These are phyloP conservation scores for Rousettus madagascariensis DNA, from an alignment of 2,797 vertebrate species.

Conservation along the genomic window DNA sequence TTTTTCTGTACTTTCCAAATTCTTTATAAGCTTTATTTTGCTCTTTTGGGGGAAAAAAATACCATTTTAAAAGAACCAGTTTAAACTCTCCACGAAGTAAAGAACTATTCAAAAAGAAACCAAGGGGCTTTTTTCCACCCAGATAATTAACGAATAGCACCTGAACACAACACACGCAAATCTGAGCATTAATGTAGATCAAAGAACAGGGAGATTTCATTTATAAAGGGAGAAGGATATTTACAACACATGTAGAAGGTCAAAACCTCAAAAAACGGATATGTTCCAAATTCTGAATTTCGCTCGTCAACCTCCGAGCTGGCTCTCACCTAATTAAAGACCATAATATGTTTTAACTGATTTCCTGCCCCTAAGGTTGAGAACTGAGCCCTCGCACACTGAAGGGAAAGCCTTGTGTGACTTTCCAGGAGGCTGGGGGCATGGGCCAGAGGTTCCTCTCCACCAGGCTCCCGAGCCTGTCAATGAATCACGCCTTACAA, in stretches of 20 bases:
- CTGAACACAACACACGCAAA: neutral
- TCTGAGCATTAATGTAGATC: neutral
- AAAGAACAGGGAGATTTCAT: neutral
- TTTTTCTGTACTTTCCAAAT: conserved; percentile 55
- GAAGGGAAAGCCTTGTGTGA: neutral
- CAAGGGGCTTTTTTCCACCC: neutral
- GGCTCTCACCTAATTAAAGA: neutral
- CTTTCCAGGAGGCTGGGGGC: neutral
- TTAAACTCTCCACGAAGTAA: conserved; percentile 45
- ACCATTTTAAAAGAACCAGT: conserved; percentile 25
- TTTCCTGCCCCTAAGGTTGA: neutral
- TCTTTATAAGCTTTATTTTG: conserved; percentile 23
- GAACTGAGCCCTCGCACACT: neutral
- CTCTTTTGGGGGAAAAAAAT: neutral
- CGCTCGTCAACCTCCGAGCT: neutral
- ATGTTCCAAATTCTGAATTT: neutral
- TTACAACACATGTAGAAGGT: neutral
- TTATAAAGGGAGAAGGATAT: neutral
- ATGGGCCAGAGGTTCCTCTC: neutral
- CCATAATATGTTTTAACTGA: neutral
- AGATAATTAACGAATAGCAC: neutral
- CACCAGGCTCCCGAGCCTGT: neutral
- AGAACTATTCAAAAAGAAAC: conserved; percentile 21
- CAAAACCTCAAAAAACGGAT: neutral
- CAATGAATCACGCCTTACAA: neutral